These are phyloP conservation scores for Acanthornis magna DNA, from an alignment of 2,797 vertebrate genomes.

Conservation along the genomic window DNA sequence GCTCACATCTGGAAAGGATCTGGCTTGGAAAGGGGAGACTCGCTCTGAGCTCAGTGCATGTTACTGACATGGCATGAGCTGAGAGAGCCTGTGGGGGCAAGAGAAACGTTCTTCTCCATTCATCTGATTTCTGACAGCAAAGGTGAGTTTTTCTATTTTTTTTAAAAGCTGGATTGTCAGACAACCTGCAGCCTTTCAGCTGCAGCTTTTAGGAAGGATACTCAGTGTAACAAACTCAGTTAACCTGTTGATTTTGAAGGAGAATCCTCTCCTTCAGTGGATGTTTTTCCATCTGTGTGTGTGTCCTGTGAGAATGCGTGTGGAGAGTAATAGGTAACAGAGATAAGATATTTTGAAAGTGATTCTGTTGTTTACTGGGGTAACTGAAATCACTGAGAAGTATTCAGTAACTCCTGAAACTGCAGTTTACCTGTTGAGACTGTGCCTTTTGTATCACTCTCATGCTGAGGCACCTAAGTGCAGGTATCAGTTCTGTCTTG, in stretches of 20 bases:
- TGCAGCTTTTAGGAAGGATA: not conserved
- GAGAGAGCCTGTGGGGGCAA: constrained; percentile 41
- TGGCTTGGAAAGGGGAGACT: constrained; percentile 72
- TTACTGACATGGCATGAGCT: constrained; percentile 81
- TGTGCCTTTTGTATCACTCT: not conserved
- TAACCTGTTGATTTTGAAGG: constrained; percentile 1
- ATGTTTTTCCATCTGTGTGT: not conserved
- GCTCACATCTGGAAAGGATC: constrained; percentile 88
- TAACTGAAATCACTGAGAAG: not conserved
- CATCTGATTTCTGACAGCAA: constrained; percentile 59
- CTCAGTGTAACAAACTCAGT: not conserved
- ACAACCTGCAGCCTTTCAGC: not conserved
- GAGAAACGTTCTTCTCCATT: constrained; percentile 61
- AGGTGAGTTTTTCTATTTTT: constrained; percentile 64
- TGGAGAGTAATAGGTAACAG: not conserved
- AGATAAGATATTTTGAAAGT: not conserved
- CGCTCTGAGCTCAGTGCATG: constrained; percentile 29
- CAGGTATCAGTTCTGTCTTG: not conserved
- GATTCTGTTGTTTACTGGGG: not conserved
- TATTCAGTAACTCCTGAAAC: not conserved
- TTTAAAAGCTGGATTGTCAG: not conserved
- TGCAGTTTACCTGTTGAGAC: not conserved
- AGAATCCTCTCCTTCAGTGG: not conserved
- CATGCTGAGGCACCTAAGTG: not conserved
- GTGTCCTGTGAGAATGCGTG: not conserved